phyloP scores from a whole-genome alignment of 2,113 vertebrate genomes.

The Dipodomys stephensi region DNA sequence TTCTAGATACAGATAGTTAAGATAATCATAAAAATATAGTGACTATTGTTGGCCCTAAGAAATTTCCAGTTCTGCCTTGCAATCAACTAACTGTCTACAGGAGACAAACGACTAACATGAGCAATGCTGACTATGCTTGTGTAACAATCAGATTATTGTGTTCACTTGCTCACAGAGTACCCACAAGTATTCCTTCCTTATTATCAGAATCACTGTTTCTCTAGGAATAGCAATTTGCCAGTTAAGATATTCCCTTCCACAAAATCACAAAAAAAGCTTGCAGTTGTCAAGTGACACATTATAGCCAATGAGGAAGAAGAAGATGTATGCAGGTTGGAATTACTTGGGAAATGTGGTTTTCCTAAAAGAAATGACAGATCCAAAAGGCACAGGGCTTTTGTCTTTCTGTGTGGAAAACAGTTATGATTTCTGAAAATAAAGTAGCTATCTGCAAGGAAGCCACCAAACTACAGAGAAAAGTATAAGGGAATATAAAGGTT shows the following conservation, averaged over 20 bases:
- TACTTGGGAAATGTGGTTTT: neutral
- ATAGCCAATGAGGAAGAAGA: neutral
- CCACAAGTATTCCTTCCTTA: neutral
- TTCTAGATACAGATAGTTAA: neutral
- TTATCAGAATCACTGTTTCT: neutral
- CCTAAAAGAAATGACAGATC: neutral
- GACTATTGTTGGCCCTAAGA: neutral
- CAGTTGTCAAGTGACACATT: neutral
- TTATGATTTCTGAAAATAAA: neutral
- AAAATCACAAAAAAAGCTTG: neutral
- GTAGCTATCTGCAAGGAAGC: neutral
- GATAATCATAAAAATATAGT: conserved; percentile 3
- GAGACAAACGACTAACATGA: neutral
- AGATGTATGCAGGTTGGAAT: neutral
- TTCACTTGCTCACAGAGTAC: fast-evolving
- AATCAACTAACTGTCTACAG: neutral
- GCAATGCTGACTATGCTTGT: neutral
- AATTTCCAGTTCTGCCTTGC: neutral
- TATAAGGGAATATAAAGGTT: neutral
- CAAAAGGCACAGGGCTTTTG: neutral
- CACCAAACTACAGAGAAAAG: neutral
- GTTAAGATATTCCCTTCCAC: neutral
- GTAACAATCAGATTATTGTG: neutral
- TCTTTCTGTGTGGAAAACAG: neutral
- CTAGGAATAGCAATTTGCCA: neutral